These are phyloP conservation scores for Archaeoteleia sp. DNA, from an alignment of 2,888 invertebrate genomes.

Conservation along the genomic window DNA sequence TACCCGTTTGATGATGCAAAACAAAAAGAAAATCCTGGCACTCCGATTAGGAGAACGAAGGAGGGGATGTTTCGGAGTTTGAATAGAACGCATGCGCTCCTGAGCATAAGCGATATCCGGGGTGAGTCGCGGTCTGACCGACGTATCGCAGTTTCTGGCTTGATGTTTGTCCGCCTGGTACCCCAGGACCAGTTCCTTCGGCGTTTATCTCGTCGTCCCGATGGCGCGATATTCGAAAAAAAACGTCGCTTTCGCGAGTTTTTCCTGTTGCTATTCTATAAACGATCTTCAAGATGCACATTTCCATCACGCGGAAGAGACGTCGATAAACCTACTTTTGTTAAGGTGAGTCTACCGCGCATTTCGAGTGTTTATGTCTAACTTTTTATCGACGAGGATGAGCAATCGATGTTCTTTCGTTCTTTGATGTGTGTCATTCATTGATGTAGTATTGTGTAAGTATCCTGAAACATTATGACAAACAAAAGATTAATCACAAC, in stretches of 20 bases:
- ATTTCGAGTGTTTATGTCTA: neutral
- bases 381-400: neutral
- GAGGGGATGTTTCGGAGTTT: conserved; percentile 64
- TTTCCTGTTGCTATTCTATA: too few species aligned
- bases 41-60: conserved; percentile 38
- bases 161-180: conserved; percentile 73
- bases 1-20: too few species aligned
- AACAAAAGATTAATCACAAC: too few species aligned
- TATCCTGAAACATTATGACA: too few species aligned
- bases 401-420: neutral
- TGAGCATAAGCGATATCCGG: conserved; percentile 62
- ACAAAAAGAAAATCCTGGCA: conserved; percentile 27
- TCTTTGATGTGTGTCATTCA: too few species aligned
- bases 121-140: conserved; percentile 62
- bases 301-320: too few species aligned
- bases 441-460: too few species aligned
- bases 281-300: too few species aligned
- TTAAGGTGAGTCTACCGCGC: neutral
- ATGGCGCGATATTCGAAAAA: conserved; percentile 31
- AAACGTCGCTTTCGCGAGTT: conserved; percentile 24
- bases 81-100: conserved; percentile 70
- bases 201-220: conserved; percentile 17
- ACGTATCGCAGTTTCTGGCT: conserved; percentile 71
- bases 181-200: conserved; percentile 38
- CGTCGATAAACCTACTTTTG: neutral